A percentile compares a stretch with the other conserved stretches of the same genome.
Conservation (phyloP, 2,797 vertebrate genomes). For the Falco berigora region DNA sequence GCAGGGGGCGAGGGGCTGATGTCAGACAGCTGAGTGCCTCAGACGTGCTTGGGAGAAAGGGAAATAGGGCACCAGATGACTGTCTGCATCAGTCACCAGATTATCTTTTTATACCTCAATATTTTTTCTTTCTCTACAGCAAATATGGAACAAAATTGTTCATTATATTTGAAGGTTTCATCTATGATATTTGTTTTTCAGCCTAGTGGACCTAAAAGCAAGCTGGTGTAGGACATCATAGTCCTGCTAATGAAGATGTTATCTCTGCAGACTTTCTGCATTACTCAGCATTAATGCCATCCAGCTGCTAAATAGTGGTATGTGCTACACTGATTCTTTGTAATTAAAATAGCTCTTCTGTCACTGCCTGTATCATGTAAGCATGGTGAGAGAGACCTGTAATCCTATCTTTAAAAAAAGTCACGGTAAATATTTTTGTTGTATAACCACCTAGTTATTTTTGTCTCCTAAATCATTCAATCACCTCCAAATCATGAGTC, state of each 20-base stretch:
- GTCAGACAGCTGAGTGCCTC: neutral
- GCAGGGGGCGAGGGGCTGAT: neutral
- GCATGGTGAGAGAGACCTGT: neutral
- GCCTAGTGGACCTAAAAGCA: neutral
- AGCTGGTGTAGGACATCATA: neutral
- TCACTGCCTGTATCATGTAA: slow-evolving; percentile 36
- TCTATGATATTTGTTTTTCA: neutral
- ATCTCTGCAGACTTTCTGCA: neutral
- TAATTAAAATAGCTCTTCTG: slow-evolving; percentile 58
- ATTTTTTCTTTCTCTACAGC: neutral
- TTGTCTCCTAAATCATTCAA: neutral
- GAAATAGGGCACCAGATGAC: neutral
- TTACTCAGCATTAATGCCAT: slow-evolving; percentile 8
- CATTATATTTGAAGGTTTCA: neutral
- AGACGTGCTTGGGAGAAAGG: neutral
- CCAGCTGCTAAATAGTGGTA: neutral
- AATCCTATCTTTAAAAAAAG: slow-evolving; percentile 14
- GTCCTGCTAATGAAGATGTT: neutral
- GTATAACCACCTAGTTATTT: neutral
- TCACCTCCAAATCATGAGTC: too few relatives aligned
- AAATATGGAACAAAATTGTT: neutral
- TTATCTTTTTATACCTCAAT: neutral
- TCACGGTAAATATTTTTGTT: slow-evolving; percentile 20
- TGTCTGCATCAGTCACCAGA: neutral
- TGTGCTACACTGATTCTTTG: slow-evolving; percentile 37